Evolutionary conservation across 1,140 invertebrate species (phyloP), one percentile per base, ranked within the genome.

Genomic region (Metaphire vulgaris): DNA sequence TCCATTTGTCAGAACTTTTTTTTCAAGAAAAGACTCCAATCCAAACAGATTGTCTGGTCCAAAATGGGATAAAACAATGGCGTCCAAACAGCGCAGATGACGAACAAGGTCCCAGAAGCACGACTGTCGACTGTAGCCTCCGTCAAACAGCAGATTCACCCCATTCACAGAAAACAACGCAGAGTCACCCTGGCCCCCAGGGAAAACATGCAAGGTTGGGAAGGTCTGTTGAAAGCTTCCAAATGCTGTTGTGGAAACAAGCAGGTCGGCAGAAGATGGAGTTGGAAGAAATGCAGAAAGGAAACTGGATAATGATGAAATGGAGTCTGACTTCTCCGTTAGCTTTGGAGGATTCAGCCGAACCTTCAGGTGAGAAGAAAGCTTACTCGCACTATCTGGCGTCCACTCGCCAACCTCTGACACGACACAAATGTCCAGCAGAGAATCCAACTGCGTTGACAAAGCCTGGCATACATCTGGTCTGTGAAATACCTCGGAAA

Each of bases 81-180:
- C 95, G 86, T 98, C 96, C 75, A 98, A 89, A 28, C 95, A 89
- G 86, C 98, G 95, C 74, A 99, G 87, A 85, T 98, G 96, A 26
- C 95, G 89, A 0, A 93, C 92, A 85, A 98, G 98, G 84, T 97
- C 94, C 96, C 96, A 99, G 87, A 97, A 98, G 83, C 95, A 97
- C 0, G 95, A 91, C 83, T 94, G 96, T 76, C 94, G 90, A 70
- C 92, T 93, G 85, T 95, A 97, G 0, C 72, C 72, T 73, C 72
- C 72, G 56, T 73, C 72, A 73, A 73, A 34, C 6, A 99, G 89
- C 92, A 98, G 95, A 83, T 97, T 98, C 84, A 98, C 98, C 15
- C 96, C 96, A 84, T 95, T 97, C 80, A 98, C 95, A 33, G 95
- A 96, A 85, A 99, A 98, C 28, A 98, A 90, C 2, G 95, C 94